Evolutionary conservation across 2,888 invertebrate genomes (phyloP).

Genomic region (Caenorhabditis angaria): DNA sequence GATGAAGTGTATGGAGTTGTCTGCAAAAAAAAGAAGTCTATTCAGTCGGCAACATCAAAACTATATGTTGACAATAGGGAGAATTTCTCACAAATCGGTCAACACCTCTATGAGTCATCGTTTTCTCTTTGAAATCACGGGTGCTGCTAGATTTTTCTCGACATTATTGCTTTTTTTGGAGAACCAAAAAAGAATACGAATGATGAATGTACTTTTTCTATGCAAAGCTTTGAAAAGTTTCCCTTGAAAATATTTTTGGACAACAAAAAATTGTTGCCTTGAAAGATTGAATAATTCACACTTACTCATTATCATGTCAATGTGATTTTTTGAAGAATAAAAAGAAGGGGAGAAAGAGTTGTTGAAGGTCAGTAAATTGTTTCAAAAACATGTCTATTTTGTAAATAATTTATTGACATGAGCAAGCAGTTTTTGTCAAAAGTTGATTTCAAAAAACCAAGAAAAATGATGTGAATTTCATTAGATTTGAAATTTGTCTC

Average conservation of each 20-base stretch:
- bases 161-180: too few species aligned
- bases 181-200: too few species aligned
- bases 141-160: too few species aligned
- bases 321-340: not conserved
- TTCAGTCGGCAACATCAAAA: not conserved
- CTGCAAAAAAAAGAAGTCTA: constrained; percentile 7
- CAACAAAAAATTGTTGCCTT: not conserved
- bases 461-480: too few species aligned
- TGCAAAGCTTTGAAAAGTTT: too few species aligned
- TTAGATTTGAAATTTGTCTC: too few species aligned
- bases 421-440: too few species aligned
- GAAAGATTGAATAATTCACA: not conserved
- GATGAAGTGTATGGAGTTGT: constrained; percentile 37
- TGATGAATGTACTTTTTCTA: too few species aligned
- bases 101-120: too few species aligned
- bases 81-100: not conserved
- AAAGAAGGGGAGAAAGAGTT: not conserved
- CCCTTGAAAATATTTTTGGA: too few species aligned
- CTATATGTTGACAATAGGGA: not conserved
- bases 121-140: too few species aligned
- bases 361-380: constrained; percentile 1
- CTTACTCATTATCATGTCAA: not conserved
- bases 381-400: not conserved
- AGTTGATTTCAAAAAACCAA: too few species aligned
- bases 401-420: not conserved